Evolutionary conservation across 2,113 vertebrate species (phyloP).

Genomic region (Embiotoca jacksoni): DNA sequence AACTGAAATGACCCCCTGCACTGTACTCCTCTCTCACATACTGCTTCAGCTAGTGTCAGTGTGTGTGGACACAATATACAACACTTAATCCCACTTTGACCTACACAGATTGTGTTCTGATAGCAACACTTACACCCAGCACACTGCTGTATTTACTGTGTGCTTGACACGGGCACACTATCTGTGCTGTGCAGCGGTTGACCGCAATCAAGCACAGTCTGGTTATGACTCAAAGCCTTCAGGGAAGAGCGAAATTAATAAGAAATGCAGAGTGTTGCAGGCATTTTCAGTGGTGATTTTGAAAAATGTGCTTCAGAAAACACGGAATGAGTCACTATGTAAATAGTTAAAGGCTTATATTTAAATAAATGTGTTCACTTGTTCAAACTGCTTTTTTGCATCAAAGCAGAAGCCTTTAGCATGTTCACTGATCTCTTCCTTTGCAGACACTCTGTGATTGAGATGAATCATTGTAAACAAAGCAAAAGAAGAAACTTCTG

Average conservation of each 20-base stretch:
- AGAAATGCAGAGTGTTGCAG: constrained; percentile 7
- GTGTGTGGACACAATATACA: background rate
- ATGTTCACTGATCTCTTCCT: constrained; percentile 3
- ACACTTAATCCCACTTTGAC: constrained; percentile 34
- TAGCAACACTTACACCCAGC: constrained; percentile 32
- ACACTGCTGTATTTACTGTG: constrained; percentile 27
- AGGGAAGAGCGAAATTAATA: constrained; percentile 43
- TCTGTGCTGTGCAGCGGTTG: constrained; percentile 15
- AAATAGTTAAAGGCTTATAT: constrained; percentile 36
- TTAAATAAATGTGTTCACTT: constrained; percentile 31
- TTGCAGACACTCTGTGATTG: constrained; percentile 19
- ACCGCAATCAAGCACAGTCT: constrained; percentile 42
- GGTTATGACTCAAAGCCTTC: constrained; percentile 39
- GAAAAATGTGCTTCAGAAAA: constrained; percentile 33
- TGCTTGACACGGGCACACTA: constrained; percentile 21
- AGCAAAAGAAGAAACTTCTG: constrained; percentile 20
- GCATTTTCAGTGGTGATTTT: constrained; percentile 2
- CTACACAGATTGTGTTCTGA: constrained; percentile 54
- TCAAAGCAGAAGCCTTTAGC: constrained; percentile 15
- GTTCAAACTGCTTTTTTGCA: background rate
- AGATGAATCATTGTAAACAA: constrained; percentile 32
- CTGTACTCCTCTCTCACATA: background rate
- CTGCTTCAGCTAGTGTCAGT: background rate
- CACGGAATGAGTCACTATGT: constrained; percentile 38
- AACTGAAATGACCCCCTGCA: background rate